Conservation (phyloP, 2,888 invertebrate genomes). For the Yponomeuta cagnagella region DNA sequence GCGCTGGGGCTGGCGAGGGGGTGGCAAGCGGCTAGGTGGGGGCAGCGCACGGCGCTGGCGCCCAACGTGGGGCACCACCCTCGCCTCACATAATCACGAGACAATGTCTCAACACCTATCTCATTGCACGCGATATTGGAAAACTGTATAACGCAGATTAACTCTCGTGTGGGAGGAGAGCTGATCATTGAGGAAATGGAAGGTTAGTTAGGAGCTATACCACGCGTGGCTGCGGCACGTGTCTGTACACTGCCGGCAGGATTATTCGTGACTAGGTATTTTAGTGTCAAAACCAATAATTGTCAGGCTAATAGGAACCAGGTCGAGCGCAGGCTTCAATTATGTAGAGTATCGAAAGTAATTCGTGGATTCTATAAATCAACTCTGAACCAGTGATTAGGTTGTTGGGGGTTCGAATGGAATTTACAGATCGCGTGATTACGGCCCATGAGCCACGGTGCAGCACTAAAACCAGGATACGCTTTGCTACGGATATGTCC, state of each 20-base stretch:
- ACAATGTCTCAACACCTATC: slow-evolving; percentile 57
- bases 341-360: slow-evolving; percentile 5
- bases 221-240: not conserved
- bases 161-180: slow-evolving; percentile 4
- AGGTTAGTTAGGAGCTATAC: not conserved
- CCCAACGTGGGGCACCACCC: slow-evolving; percentile 41
- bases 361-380: slow-evolving; percentile 8
- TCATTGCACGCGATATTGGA: slow-evolving; percentile 28
- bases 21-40: slow-evolving; percentile 27
- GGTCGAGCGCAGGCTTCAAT: not conserved
- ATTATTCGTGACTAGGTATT: not conserved
- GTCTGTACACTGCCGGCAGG: not conserved
- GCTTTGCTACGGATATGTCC: not conserved
- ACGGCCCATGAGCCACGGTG: not conserved
- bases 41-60: slow-evolving; percentile 32
- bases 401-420: slow-evolving; percentile 6
- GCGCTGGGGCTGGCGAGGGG: slow-evolving; percentile 30
- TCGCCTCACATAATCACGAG: slow-evolving; percentile 60
- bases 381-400: not conserved
- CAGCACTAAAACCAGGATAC: slow-evolving; percentile 4
- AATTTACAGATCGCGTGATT: slow-evolving; percentile 6
- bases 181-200: slow-evolving; percentile 8
- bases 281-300: not conserved
- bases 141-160: slow-evolving; percentile 19
- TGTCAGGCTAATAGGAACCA: not conserved